Percentiles rank a stretch among this genome's conserved stretches.
phyloP scores from a whole-genome alignment of 2,113 vertebrate genomes.

The Nyctibius bracteatus region DNA sequence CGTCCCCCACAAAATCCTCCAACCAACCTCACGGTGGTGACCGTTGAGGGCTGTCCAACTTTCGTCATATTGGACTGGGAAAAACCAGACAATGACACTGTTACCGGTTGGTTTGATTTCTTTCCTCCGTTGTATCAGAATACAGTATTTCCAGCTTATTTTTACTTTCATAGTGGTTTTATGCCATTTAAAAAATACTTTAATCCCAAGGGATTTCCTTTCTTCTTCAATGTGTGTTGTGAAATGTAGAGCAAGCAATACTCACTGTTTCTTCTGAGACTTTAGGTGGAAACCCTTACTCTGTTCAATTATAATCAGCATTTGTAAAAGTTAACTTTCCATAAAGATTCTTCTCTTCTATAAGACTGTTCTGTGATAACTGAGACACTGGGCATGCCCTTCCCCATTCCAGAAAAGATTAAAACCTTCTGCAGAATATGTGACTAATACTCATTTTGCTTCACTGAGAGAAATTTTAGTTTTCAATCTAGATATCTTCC shows the following conservation, averaged over 20 bases:
- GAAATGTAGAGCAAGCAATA: not conserved
- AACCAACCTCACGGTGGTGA: slow-evolving; percentile 92
- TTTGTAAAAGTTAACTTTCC: not conserved
- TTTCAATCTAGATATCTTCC: not conserved
- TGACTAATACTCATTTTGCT: not conserved
- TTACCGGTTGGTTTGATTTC: slow-evolving; percentile 80
- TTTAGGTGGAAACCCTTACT: not conserved
- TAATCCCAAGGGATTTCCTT: not conserved
- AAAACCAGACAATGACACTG: slow-evolving; percentile 86
- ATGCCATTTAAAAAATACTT: not conserved
- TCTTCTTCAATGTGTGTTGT: not conserved
- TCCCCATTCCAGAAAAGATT: not conserved
- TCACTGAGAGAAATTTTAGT: not conserved
- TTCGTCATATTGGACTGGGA: slow-evolving; percentile 96
- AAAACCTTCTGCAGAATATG: not conserved
- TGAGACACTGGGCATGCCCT: not conserved
- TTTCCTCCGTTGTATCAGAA: not conserved
- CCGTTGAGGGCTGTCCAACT: slow-evolving; percentile 93
- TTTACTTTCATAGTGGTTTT: not conserved
- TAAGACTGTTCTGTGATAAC: not conserved
- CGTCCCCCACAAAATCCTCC: slow-evolving; percentile 84
- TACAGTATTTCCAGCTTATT: not conserved
- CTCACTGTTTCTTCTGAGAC: not conserved
- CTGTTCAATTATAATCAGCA: not conserved
- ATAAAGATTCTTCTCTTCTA: not conserved